These are phyloP conservation scores for Hylia prasina DNA, from an alignment of 2,113 vertebrate species.

Conservation along the genomic window DNA sequence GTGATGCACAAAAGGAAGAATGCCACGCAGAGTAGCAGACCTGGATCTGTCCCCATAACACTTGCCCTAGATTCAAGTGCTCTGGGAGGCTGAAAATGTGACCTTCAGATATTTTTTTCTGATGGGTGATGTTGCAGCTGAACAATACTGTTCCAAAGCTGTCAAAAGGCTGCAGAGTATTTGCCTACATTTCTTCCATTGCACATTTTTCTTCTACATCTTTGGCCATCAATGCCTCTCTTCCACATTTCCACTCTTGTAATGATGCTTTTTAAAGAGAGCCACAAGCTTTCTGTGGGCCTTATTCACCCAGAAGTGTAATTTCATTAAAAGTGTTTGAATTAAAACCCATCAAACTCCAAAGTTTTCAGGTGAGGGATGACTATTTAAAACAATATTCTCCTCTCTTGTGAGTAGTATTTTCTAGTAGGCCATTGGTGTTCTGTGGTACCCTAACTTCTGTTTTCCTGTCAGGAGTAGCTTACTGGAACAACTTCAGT, in stretches of 20 bases:
- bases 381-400: background rate
- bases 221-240: background rate
- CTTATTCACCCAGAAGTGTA: background rate
- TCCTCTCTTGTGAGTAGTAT: background rate
- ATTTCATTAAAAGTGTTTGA: background rate
- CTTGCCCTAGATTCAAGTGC: conserved; percentile 38
- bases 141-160: background rate
- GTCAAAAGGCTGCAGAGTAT: background rate
- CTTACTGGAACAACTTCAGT: background rate
- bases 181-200: background rate
- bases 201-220: background rate
- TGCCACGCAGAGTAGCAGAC: background rate
- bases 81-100: background rate
- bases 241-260: background rate
- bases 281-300: background rate
- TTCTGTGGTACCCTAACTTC: background rate
- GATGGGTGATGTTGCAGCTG: background rate
- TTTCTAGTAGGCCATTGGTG: background rate
- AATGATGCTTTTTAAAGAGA: background rate
- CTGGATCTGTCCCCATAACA: conserved; percentile 14
- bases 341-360: background rate
- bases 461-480: background rate
- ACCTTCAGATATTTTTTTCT: conserved; percentile 8
- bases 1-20: conserved; percentile 58
- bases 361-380: background rate